These are phyloP conservation scores for Scolopax bukidnonensis DNA, from an alignment of 2,797 vertebrate genomes.

Conservation along the genomic window DNA sequence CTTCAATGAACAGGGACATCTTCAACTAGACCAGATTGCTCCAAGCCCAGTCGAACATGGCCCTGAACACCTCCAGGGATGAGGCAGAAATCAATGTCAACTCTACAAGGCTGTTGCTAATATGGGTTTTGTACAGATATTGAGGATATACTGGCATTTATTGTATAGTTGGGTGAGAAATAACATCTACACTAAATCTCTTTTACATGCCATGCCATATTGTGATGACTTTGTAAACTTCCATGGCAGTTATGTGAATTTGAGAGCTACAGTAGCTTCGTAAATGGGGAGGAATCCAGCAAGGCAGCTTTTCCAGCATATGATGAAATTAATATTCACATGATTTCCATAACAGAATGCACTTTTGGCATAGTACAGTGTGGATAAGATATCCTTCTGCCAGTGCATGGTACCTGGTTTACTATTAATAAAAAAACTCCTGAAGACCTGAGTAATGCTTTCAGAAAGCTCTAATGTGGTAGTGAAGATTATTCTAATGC, in stretches of 20 bases:
- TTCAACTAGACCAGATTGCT: rapidly evolving
- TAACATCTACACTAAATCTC: background rate
- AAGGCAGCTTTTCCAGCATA: background rate
- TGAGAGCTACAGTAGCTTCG: background rate
- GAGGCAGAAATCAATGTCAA: background rate
- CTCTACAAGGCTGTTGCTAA: background rate
- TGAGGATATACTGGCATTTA: background rate
- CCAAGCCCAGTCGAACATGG: rapidly evolving
- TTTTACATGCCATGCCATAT: background rate
- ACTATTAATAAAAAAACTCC: background rate
- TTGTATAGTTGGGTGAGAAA: background rate
- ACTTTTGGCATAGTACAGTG: background rate
- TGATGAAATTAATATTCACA: background rate
- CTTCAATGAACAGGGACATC: background rate
- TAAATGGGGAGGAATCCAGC: background rate
- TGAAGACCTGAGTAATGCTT: background rate
- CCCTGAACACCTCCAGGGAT: background rate
- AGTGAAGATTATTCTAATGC: background rate
- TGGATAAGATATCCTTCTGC: background rate
- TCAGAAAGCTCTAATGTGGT: rapidly evolving
- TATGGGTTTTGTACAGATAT: background rate
- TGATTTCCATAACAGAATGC: background rate
- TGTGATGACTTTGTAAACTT: background rate
- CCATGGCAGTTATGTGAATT: rapidly evolving
- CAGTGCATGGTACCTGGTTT: background rate